Base-by-base conservation (phyloP, 2,113 vertebrate genomes). In the Siphamia tubifer region DNA sequence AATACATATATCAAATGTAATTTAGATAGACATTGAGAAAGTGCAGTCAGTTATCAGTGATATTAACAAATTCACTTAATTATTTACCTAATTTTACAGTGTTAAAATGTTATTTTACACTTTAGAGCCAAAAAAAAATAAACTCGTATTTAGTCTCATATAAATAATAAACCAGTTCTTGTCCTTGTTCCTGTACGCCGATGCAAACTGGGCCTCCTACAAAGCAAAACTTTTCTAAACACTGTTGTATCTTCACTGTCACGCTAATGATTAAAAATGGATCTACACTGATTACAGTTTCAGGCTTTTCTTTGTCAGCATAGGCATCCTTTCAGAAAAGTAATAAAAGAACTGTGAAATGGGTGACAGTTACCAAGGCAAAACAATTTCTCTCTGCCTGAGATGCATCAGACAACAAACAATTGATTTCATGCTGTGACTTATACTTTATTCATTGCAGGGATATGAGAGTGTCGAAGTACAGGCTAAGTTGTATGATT, bases 361-460 rank as follows among this genome's bases (percentile, higher is more conserved):
- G 0, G 15, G 53, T 72, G 74, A 80, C 64, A 77, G 62, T 53
- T 67, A 74, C 79, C 68, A 35, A 86, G 74, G 49, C 55, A 84
- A 82, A 85, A 83, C 66, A 34, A 80, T 79, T 82, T 82, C 56
- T 80, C 45, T 63, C 51, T 24, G 56, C 19, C 72, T 64, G 19
- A 62, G 75, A 81, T 77, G 74, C 81, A 79, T 71, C 68, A 10
- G 6, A 57, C 65, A 82, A 66, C 51, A 81, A 83, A 83, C 77
- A 82, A 81, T 45, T 66, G 85, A 79, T 87, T 87, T 73, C 49
- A 68, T 17, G 62, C 39, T 20, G 32, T 64, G 64, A 67, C 66
- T 65, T 60, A 75, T 85, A 68, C 56, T 72, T 81, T 78, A 84
- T 84, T 83, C 72, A 77, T 84, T 47, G 77, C 57, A 17, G 25